Conservation (phyloP, 2,797 vertebrate species). For the Anguilla anguilla region DNA sequence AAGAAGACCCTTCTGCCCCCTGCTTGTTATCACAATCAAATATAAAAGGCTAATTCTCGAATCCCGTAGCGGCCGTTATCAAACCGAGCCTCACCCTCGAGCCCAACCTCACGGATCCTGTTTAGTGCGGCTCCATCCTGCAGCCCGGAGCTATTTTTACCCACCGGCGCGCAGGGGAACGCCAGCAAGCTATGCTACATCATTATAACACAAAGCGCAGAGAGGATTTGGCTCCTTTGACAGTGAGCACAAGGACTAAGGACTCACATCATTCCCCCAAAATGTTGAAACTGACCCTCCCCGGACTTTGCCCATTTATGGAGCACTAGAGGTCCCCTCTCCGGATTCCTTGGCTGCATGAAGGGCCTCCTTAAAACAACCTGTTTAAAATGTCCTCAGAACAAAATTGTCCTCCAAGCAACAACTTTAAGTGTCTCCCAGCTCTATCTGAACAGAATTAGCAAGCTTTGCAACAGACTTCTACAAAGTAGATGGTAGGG, state of each 20-base stretch:
- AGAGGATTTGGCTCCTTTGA: not conserved
- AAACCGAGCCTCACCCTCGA: slow-evolving; percentile 16
- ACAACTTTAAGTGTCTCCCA: no score
- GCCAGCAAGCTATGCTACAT: not conserved
- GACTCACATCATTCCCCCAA: not conserved
- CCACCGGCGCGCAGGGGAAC: not conserved
- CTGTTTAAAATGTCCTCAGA: not conserved
- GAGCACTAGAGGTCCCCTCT: not conserved
- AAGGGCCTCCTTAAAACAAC: not conserved
- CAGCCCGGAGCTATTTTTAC: not conserved
- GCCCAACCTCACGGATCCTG: slow-evolving; percentile 18
- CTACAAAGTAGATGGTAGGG: not conserved
- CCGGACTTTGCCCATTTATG: not conserved
- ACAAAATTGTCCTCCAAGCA: not conserved
- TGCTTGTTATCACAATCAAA: slow-evolving; percentile 6
- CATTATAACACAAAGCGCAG: not conserved
- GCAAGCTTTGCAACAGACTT: not conserved
- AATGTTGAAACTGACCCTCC: not conserved
- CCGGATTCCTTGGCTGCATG: not conserved
- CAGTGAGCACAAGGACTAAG: not conserved
- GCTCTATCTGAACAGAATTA: not conserved
- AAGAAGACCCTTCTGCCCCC: not conserved
- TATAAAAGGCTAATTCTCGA: slow-evolving; percentile 29
- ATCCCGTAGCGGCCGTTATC: not conserved
- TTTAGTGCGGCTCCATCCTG: not conserved